Conservation (phyloP, 2,797 vertebrate species). For the Haliaeetus albicilla region DNA sequence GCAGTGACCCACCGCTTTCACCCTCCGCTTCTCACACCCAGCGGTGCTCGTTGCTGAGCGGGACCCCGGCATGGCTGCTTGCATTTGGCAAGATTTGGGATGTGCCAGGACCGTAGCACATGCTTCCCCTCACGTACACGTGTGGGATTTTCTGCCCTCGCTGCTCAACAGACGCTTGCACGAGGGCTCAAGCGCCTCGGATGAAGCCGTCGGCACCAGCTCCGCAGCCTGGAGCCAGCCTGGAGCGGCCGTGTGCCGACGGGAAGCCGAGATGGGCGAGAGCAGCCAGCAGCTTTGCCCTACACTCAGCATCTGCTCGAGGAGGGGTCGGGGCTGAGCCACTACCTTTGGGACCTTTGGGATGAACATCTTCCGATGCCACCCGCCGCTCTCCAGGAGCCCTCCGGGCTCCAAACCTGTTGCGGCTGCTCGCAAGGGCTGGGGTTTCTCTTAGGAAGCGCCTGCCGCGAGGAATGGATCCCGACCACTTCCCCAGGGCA, state of each 20-base stretch:
- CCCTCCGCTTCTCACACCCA: accelerated
- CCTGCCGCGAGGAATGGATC: accelerated
- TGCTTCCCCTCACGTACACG: accelerated
- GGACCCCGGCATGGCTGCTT: background rate
- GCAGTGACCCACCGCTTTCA: accelerated
- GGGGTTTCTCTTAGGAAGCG: background rate
- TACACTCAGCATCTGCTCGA: accelerated
- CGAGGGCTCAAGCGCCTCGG: accelerated
- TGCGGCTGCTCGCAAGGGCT: accelerated
- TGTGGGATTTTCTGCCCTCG: background rate
- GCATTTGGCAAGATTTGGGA: background rate
- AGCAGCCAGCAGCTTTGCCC: background rate
- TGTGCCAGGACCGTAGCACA: accelerated
- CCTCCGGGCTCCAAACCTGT: background rate
- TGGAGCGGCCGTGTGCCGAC: accelerated
- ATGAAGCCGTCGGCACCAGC: accelerated
- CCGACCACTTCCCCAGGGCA: accelerated
- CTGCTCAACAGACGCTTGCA: background rate
- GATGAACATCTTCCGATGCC: accelerated
- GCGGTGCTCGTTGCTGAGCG: accelerated
- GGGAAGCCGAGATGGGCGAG: accelerated
- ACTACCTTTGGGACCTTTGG: background rate
- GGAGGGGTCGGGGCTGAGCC: background rate
- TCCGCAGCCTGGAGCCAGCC: background rate
- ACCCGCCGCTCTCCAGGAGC: accelerated